These are phyloP conservation scores for Enteromius unitaeniatus DNA, from an alignment of 2,797 vertebrate species.

Conservation along the genomic window DNA sequence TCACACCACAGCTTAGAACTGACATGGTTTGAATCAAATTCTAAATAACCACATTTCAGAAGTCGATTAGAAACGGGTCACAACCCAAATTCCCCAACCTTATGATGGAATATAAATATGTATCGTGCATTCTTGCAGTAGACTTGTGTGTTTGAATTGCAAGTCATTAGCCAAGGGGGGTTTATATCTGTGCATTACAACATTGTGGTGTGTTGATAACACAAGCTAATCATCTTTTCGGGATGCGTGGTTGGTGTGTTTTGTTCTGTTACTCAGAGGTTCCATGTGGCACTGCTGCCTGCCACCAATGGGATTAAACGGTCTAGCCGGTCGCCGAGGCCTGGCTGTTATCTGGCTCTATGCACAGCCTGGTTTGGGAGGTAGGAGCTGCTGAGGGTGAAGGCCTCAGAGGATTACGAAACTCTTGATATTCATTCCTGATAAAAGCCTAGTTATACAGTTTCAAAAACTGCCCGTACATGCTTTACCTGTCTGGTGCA, in stretches of 20 bases:
- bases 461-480: neutral
- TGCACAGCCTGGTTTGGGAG: conserved; percentile 43
- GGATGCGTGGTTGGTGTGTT: conserved; percentile 20
- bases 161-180: neutral
- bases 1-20: neutral
- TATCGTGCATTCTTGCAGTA: neutral
- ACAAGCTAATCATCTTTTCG: conserved; percentile 10
- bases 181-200: conserved; percentile 6
- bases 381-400: conserved; percentile 22
- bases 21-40: neutral
- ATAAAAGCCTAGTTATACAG: conserved; percentile 5
- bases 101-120: neutral
- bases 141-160: neutral
- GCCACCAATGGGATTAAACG: conserved; percentile 58
- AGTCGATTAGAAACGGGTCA: neutral
- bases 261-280: conserved; percentile 31
- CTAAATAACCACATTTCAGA: neutral
- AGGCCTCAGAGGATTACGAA: conserved; percentile 52
- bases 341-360: conserved; percentile 54
- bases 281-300: conserved; percentile 22
- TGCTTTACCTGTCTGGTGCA: conserved; percentile 7
- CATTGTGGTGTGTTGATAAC: conserved; percentile 31
- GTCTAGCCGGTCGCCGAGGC: conserved; percentile 45
- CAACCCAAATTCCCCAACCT: neutral
- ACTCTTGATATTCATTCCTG: conserved; percentile 47